Base-by-base conservation (phyloP, 2,113 vertebrate genomes). In the Trematocara zebra region DNA sequence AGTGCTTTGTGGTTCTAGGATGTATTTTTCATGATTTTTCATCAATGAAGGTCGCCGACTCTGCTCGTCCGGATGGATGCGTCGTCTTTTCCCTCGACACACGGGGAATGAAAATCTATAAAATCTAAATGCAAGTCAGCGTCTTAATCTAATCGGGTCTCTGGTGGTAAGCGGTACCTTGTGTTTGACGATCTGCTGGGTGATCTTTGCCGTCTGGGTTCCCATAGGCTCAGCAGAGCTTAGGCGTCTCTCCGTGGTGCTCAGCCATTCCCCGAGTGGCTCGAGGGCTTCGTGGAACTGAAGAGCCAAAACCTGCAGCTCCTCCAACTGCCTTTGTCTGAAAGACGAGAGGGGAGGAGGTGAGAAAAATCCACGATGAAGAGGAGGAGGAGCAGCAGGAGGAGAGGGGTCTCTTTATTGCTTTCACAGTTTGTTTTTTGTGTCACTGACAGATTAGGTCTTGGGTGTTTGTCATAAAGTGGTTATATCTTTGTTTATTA, bases 211-310 rank as follows among this genome's bases (percentile, higher is more conserved):
- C 1, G 99, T 97, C 94, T 99, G 99, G 42, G 98, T 99, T 51
- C 99, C 99, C 74, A 99, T 98, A 84, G 99, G 98, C 95, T 99
- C 98, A 0, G 98, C 98, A 80, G 98, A 97, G 95, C 97, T 97
- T 87, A 99, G 93, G 20, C 99, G 99, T 91, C 98, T 97, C 95
- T 99, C 99, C 0, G 97, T 98, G 95, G 97, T 89, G 0, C 97
- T 97, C 85, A 99, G 95, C 98, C 99, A 99, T 89, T 99, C 98
- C 2, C 95, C 96, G 92, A 99, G 96, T 1, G 99, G 99, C 94
- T 99, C 99, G 3, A 98, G 96, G 44, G 98, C 97, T 80, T 99
- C 98, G 0, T 99, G 99, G 96, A 99, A 99, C 91, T 99, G 96
- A 85, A 98, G 97, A 26, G 99, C 99, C 94, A 99, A 93, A 87